phyloP scores from a whole-genome alignment of 1,140 invertebrate species.

The Physella acuta region DNA sequence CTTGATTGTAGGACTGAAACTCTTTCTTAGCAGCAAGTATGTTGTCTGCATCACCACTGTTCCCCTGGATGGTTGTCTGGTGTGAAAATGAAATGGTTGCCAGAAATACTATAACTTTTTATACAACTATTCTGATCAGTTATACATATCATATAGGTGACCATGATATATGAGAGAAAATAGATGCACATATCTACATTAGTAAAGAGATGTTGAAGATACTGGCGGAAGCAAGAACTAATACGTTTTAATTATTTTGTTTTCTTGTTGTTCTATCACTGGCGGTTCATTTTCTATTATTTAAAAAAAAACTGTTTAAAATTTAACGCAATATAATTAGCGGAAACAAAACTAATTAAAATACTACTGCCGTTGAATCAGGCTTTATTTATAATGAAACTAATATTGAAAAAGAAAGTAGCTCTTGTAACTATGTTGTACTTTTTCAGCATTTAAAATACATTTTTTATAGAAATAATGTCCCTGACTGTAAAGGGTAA shows the following conservation, averaged over 20 bases:
- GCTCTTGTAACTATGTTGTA: background rate
- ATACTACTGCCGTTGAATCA: too few relatives aligned
- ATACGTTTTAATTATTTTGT: background rate
- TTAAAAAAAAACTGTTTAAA: background rate
- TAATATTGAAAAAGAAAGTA: background rate
- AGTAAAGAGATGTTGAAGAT: background rate
- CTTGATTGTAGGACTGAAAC: slow-evolving; percentile 23
- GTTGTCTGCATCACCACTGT: background rate
- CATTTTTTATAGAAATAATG: background rate
- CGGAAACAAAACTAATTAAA: background rate
- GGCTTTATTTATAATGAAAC: too few relatives aligned
- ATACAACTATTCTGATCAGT: background rate
- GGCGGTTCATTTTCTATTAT: background rate
- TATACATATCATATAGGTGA: background rate
- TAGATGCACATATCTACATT: background rate
- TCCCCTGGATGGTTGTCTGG: background rate
- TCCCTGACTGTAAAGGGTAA: background rate
- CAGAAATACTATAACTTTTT: background rate
- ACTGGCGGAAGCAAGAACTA: background rate
- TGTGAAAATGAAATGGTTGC: background rate
- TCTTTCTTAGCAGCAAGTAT: background rate
- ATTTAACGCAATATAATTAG: background rate
- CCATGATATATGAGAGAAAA: background rate
- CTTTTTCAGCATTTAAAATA: background rate
- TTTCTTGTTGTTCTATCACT: background rate